Percentiles rank a stretch among this genome's conserved stretches.
phyloP scores from a whole-genome alignment of 2,113 vertebrate species.

The Casuarius casuarius region DNA sequence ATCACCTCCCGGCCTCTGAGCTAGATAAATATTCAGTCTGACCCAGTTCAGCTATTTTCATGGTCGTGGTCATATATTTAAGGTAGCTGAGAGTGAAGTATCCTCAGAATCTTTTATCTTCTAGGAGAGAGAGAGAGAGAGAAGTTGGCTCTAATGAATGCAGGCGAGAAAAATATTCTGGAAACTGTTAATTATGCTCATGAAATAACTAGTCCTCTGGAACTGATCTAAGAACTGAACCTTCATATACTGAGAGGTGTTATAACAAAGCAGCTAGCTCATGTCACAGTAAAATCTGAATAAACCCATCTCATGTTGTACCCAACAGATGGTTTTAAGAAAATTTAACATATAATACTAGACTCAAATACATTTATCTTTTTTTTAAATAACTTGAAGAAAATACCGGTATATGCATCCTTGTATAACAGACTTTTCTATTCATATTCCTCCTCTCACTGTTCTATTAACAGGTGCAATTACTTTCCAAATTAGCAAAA shows the following conservation, averaged over 20 bases:
- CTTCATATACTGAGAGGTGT: neutral
- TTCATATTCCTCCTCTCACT: neutral
- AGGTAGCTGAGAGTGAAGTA: neutral
- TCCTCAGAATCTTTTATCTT: neutral
- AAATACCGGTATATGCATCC: neutral
- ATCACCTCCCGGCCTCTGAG: neutral
- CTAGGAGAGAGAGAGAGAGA: neutral
- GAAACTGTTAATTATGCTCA: neutral
- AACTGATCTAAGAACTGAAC: neutral
- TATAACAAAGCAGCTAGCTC: neutral
- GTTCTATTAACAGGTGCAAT: neutral
- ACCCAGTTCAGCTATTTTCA: neutral
- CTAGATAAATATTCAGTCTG: neutral
- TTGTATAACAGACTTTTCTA: neutral
- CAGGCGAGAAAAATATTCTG: neutral
- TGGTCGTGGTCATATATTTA: neutral
- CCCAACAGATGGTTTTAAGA: neutral
- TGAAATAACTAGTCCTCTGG: neutral
- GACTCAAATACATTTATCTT: neutral
- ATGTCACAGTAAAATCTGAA: neutral
- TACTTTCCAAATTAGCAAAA: neutral
- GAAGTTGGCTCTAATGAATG: neutral
- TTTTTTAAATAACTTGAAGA: neutral
- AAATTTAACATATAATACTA: neutral
- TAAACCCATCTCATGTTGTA: neutral